These are phyloP conservation scores for Lethenteron camtschaticum DNA, from an alignment of 2,113 vertebrate species.

Conservation along the genomic window DNA sequence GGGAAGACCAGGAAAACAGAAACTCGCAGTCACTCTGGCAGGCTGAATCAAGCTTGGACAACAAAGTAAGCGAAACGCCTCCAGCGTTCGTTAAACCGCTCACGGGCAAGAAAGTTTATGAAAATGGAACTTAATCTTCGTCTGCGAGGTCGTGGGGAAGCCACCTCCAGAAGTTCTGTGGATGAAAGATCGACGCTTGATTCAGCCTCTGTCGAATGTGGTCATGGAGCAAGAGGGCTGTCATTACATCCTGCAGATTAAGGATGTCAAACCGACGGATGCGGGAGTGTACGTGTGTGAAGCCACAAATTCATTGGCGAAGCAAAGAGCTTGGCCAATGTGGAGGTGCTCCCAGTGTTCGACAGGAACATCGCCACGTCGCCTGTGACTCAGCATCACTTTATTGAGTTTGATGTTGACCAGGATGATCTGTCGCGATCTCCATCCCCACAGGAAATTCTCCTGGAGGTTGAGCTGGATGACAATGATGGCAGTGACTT, in stretches of 20 bases:
- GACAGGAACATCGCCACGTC: slow-evolving; percentile 45
- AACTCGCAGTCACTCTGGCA: slow-evolving; percentile 32
- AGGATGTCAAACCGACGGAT: slow-evolving; percentile 33
- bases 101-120: slow-evolving; percentile 39
- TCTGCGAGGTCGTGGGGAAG: slow-evolving; percentile 53
- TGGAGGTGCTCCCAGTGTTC: slow-evolving; percentile 41
- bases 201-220: slow-evolving; percentile 32
- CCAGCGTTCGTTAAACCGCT: slow-evolving; percentile 72
- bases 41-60: slow-evolving; percentile 34
- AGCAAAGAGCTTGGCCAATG: slow-evolving; percentile 52
- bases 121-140: slow-evolving; percentile 47
- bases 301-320: slow-evolving; percentile 68
- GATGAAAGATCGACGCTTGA: slow-evolving; percentile 56
- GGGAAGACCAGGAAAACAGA: slow-evolving; percentile 20
- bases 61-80: slow-evolving; percentile 51
- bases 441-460: slow-evolving; percentile 86
- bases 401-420: slow-evolving; percentile 84
- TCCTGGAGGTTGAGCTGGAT: slow-evolving; percentile 82
- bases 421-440: slow-evolving; percentile 52
- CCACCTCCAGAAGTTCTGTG: slow-evolving; percentile 69
- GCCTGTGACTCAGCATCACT: slow-evolving; percentile 73
- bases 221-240: slow-evolving; percentile 44
- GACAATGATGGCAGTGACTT: slow-evolving; percentile 83
- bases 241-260: slow-evolving; percentile 38
- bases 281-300: slow-evolving; percentile 73